Conservation (phyloP, 1,140 invertebrate genomes). For the Diorhabda carinulata region DNA sequence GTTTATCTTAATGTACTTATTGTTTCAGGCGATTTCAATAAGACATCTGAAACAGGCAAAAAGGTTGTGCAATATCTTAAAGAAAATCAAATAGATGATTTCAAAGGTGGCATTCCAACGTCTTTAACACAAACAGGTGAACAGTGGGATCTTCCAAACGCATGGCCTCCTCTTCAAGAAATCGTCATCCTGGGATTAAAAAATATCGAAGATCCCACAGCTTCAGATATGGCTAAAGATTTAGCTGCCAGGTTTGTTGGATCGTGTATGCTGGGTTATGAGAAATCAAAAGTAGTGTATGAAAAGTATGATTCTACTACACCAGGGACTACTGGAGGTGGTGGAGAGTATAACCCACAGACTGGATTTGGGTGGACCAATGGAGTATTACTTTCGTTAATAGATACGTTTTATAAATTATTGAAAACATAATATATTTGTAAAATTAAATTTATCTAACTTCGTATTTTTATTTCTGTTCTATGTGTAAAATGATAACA, state of each 20-base stretch:
- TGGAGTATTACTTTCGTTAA: conserved; percentile 58
- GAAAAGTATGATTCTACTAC: conserved; percentile 81
- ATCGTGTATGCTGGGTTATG: conserved; percentile 63
- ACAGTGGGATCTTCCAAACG: conserved; percentile 90
- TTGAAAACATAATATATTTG: neutral
- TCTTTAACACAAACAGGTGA: conserved; percentile 68
- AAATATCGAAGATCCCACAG: conserved; percentile 54
- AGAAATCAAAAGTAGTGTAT: conserved; percentile 60
- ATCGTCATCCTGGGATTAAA: conserved; percentile 68
- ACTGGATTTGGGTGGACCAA: conserved; percentile 94
- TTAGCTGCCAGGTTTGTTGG: conserved; percentile 70
- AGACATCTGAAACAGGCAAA: conserved; percentile 40
- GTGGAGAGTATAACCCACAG: conserved; percentile 87
- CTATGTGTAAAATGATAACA: no score
- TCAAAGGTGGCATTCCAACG: conserved; percentile 68
- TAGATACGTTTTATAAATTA: conserved; percentile 25
- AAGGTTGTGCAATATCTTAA: conserved; percentile 54
- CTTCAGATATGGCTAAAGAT: conserved; percentile 61
- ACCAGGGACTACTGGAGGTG: conserved; percentile 71
- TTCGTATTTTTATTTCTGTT: no score
- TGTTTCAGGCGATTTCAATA: conserved; percentile 21
- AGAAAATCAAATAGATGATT: conserved; percentile 49
- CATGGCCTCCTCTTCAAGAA: conserved; percentile 83
- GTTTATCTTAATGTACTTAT: neutral
- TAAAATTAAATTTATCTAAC: neutral